Base-by-base conservation (phyloP, 2,797 vertebrate species). In the Emydoidea blandingii region DNA sequence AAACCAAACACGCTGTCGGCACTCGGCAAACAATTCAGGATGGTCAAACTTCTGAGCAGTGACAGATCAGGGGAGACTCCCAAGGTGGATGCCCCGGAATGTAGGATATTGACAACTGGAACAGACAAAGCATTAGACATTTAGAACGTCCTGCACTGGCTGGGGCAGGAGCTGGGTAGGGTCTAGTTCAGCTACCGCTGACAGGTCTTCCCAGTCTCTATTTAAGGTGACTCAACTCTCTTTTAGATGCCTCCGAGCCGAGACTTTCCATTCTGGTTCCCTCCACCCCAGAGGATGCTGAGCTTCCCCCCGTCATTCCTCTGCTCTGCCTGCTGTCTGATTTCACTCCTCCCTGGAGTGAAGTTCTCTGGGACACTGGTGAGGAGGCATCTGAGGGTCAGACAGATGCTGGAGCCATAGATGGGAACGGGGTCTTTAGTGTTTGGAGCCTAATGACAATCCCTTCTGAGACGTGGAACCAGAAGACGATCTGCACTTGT, bases 201-300 rank as follows among this genome's bases (percentile, higher is more conserved):
- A 29, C 74, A 44, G 12, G 15, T 25, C 53, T 27, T 37, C 4
- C 29, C 18, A 25, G 31, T 25, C 80, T 49, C 56, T 41, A 0
- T 5, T 82, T 29, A 41, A 2, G 2, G 0, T 0, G 78, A 41
- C 31, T 41, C 50, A 50, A 7, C 52, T 68, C 25, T 34, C 59
- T 16, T 81, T 19, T 5, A 92, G 86, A 62, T 76, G 91, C 82
- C 54, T 14, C 31, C 1, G 5, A 92, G 49, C 91, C 78, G 8
- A 6, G 72, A 12, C 37, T 85, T 65, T 88, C 86, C 91, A 49
- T 88, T 12, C 82, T 88, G 86, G 54, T 49, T 23, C 86, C 82
- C 1, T 0, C 23, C 1, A 5, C 19, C 0, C 2, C 1, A 0
- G 65, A 76, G 25, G 53, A 84, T 25, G 31, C 23, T 1, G 11